phyloP scores from a whole-genome alignment of 2,113 vertebrate species.

The Ursus arctos region DNA sequence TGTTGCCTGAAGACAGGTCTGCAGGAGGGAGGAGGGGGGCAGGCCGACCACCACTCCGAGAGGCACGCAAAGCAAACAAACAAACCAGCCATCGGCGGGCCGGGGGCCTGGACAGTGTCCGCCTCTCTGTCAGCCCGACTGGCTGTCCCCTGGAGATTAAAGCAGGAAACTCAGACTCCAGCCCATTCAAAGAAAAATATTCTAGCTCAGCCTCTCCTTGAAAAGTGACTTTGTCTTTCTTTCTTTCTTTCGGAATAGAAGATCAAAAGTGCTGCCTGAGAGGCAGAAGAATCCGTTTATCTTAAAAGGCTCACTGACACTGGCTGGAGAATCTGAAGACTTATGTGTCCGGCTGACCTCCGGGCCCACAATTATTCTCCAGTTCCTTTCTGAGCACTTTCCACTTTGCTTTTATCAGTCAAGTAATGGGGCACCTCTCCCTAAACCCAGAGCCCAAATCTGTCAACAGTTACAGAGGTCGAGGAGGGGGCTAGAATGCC shows the following conservation, averaged over 20 bases:
- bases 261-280: not conserved
- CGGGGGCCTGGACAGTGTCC: not conserved
- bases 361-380: fast-evolving
- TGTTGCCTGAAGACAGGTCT: not conserved
- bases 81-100: not conserved
- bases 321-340: not conserved
- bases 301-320: not conserved
- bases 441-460: not conserved
- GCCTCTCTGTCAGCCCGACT: fast-evolving
- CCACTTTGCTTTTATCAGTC: not conserved
- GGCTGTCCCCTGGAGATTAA: not conserved
- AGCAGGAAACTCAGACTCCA: not conserved
- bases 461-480: not conserved
- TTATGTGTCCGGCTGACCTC: not conserved
- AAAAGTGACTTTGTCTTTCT: not conserved
- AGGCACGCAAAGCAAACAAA: not conserved
- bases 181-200: not conserved
- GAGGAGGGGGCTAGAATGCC: fast-evolving
- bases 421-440: not conserved
- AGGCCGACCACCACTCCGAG: not conserved
- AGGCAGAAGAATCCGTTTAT: not conserved
- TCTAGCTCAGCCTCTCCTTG: not conserved
- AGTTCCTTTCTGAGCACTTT: not conserved
- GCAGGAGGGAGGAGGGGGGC: fast-evolving
- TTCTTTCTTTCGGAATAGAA: not conserved